These are phyloP conservation scores for Meles meles DNA, from an alignment of 2,113 vertebrate genomes.

Conservation along the genomic window DNA sequence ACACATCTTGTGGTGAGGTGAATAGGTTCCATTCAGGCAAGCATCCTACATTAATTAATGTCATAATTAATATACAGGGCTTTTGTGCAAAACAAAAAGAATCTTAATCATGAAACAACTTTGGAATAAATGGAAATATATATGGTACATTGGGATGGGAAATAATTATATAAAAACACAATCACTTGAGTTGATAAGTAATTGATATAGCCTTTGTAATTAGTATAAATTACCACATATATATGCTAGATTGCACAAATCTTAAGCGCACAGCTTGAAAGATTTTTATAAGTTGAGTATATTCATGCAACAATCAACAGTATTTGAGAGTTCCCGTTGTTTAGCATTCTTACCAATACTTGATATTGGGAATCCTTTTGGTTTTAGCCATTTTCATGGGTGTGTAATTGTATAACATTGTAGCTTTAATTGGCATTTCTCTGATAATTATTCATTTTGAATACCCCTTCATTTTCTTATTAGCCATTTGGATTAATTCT, in stretches of 20 bases:
- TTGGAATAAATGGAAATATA: background rate
- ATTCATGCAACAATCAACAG: background rate
- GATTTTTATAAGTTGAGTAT: background rate
- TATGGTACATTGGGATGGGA: background rate
- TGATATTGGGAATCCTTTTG: constrained; percentile 27
- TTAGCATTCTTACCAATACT: background rate
- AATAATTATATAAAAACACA: background rate
- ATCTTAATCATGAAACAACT: background rate
- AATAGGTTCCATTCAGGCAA: background rate
- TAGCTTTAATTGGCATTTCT: background rate
- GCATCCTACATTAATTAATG: background rate
- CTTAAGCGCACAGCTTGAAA: background rate
- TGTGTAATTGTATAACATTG: background rate
- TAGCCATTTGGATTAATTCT: background rate
- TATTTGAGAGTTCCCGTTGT: background rate
- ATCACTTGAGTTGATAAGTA: background rate
- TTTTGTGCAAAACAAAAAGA: background rate
- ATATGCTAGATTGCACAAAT: background rate
- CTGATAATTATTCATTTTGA: constrained; percentile 9
- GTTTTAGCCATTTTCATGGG: background rate
- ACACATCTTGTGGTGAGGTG: background rate
- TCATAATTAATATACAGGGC: background rate
- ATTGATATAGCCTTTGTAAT: background rate
- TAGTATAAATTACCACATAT: background rate
- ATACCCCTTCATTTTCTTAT: background rate